A percentile compares a stretch with the other conserved stretches of the same genome.
phyloP scores from a whole-genome alignment of 2,113 vertebrate species.

The Paedocypris sp. region DNA sequence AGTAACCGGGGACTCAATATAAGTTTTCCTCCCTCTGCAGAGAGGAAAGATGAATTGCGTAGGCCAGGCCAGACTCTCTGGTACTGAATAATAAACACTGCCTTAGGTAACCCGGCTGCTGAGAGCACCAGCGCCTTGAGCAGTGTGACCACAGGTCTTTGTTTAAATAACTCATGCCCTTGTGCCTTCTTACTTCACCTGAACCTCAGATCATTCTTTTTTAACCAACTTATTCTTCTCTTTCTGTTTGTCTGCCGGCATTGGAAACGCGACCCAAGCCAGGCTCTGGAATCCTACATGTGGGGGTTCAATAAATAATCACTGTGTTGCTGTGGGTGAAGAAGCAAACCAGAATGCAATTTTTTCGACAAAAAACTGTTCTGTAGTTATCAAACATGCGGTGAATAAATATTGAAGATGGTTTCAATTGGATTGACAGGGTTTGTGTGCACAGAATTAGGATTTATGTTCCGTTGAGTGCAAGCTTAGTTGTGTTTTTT shows the following conservation, averaged over 20 bases:
- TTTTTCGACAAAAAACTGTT: too few relatives aligned
- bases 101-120: constrained; percentile 28
- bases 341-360: too few relatives aligned
- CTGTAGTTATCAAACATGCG: too few relatives aligned
- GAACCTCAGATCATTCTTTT: constrained; percentile 10
- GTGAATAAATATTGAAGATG: too few relatives aligned
- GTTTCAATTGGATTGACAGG: too few relatives aligned
- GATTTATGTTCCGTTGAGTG: too few relatives aligned
- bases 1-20: constrained; percentile 39
- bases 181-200: constrained; percentile 18
- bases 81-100: constrained; percentile 43
- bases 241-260: background rate
- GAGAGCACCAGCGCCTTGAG: constrained; percentile 29
- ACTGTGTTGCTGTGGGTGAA: background rate
- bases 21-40: constrained; percentile 40
- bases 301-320: background rate
- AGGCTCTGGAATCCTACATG: background rate
- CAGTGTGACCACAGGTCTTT: constrained; percentile 12
- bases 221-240: background rate
- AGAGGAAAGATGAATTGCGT: constrained; percentile 40
- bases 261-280: background rate
- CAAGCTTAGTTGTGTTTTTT: background rate
- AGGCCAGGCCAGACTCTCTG: constrained; percentile 24
- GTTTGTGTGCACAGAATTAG: too few relatives aligned
- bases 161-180: constrained; percentile 31